Evolutionary conservation across 2,797 vertebrate genomes (phyloP).

Genomic region (Sitta carolinensis): DNA sequence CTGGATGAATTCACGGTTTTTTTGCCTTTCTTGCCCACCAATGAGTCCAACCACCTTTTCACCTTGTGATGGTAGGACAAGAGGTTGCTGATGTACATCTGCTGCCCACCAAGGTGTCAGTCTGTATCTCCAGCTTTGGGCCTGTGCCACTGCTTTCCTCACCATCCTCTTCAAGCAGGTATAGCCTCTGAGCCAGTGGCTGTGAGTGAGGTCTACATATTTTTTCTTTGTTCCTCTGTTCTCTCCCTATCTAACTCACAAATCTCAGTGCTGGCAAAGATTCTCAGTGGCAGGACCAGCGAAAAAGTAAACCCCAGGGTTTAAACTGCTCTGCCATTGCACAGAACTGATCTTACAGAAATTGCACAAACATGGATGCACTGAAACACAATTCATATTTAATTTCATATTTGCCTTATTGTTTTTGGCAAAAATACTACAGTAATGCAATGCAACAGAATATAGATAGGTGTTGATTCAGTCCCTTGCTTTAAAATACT

Average conservation of each 20-base stretch:
- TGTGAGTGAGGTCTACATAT: not conserved
- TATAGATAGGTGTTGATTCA: not conserved
- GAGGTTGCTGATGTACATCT: fast-evolving
- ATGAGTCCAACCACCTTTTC: not conserved
- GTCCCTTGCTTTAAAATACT: not conserved
- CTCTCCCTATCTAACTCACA: fast-evolving
- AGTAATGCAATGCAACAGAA: not conserved
- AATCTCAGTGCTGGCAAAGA: not conserved
- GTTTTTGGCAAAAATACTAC: not conserved
- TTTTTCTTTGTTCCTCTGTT: not conserved
- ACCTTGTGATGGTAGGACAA: not conserved
- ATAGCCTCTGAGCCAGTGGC: fast-evolving
- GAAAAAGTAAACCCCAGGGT: not conserved
- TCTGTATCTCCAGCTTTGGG: not conserved
- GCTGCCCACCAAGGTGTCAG: not conserved
- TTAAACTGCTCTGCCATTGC: not conserved
- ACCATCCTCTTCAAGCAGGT: not conserved
- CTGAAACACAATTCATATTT: not conserved
- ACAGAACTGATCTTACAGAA: not conserved
- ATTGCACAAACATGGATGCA: not conserved
- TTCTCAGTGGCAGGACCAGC: not conserved
- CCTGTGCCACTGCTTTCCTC: not conserved
- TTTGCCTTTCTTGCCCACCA: not conserved
- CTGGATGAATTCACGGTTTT: not conserved
- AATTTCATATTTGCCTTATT: not conserved